Conservation (phyloP, 2,888 invertebrate genomes). For the Rutpela maculata region DNA sequence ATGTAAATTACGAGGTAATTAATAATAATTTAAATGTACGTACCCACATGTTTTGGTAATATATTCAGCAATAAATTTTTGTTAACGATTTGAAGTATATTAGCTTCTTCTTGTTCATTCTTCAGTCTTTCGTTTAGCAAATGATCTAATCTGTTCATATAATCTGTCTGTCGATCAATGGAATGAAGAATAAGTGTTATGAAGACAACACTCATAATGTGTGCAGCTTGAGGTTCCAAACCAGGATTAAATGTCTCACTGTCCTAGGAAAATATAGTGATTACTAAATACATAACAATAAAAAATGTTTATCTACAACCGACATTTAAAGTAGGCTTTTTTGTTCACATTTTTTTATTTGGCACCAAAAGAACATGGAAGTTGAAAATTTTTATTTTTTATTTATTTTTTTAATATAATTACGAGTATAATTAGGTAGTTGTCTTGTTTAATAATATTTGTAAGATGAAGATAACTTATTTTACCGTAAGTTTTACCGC, state of each 20-base stretch:
- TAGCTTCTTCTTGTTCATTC: slow-evolving; percentile 90
- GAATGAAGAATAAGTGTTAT: slow-evolving; percentile 87
- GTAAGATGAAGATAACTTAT: too few relatives aligned
- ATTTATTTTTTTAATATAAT: too few relatives aligned
- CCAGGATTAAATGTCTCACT: slow-evolving; percentile 84
- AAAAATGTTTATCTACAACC: too few relatives aligned
- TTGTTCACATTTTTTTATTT: too few relatives aligned
- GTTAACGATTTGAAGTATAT: slow-evolving; percentile 90
- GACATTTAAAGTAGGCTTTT: too few relatives aligned
- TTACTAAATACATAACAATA: not conserved
- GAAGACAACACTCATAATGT: slow-evolving; percentile 84
- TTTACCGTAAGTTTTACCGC: too few relatives aligned
- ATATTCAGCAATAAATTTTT: slow-evolving; percentile 94
- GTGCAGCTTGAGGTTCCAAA: slow-evolving; percentile 82
- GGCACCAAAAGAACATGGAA: too few relatives aligned
- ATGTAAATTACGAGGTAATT: too few relatives aligned
- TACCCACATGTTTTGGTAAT: slow-evolving; percentile 93
- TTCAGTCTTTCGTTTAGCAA: slow-evolving; percentile 85
- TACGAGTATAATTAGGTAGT: too few relatives aligned
- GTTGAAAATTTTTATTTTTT: too few relatives aligned
- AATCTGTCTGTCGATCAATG: slow-evolving; percentile 92
- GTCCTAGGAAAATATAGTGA: slow-evolving; percentile 71
- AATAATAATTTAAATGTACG: slow-evolving; percentile 61
- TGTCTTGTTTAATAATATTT: too few relatives aligned
- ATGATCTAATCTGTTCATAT: slow-evolving; percentile 89